phyloP scores from a whole-genome alignment of 2,797 vertebrate species.

The Hoplostethus atlanticus region DNA sequence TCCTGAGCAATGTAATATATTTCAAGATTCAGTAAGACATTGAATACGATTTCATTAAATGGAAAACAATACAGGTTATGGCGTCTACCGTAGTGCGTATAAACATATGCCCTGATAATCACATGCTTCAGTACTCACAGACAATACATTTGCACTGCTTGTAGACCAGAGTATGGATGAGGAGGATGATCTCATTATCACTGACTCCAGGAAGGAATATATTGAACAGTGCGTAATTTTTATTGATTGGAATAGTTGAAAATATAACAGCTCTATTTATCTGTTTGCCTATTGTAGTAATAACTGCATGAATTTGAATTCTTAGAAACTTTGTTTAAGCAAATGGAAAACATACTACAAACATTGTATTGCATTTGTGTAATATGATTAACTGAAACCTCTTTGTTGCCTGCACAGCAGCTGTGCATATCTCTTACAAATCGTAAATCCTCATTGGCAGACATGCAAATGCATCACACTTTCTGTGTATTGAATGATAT shows the following conservation, averaged over 20 bases:
- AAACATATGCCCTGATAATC: background rate
- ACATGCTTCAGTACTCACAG: background rate
- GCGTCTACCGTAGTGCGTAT: background rate
- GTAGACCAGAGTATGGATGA: conserved; percentile 30
- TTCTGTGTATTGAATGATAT: background rate
- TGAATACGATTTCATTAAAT: background rate
- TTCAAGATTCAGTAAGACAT: background rate
- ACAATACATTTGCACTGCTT: conserved; percentile 12
- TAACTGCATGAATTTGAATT: background rate
- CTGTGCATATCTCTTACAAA: no score
- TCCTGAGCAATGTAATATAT: background rate
- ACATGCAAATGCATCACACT: background rate
- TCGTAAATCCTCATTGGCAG: background rate
- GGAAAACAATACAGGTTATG: background rate
- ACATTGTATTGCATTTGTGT: background rate
- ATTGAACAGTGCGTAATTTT: conserved; percentile 20
- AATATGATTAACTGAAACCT: background rate
- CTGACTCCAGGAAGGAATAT: background rate
- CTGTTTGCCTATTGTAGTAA: conserved; percentile 19
- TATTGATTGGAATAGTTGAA: conserved; percentile 12
- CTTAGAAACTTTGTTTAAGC: conserved; percentile 4
- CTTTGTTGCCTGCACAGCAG: no score
- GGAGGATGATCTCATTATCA: conserved; percentile 27
- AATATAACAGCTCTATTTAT: conserved; percentile 26
- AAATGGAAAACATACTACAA: background rate